A percentile compares a stretch with the other conserved stretches of the same genome.
phyloP scores from a whole-genome alignment of 2,113 vertebrate genomes.

The Cyrtonyx montezumae region DNA sequence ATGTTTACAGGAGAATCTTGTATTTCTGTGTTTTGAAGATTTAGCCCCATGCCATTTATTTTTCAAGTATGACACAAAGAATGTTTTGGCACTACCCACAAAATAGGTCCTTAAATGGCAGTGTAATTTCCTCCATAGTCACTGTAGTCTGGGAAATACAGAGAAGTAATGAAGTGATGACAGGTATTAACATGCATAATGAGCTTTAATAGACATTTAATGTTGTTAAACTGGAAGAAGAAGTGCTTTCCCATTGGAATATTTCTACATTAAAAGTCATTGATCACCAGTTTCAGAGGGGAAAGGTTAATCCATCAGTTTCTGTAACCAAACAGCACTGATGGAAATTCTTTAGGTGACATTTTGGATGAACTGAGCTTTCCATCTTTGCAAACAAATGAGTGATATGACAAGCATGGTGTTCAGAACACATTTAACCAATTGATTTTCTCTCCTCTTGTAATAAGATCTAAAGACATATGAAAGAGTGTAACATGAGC shows the following conservation, averaged over 20 bases:
- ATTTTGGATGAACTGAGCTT: slow-evolving; percentile 87
- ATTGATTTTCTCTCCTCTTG: slow-evolving; percentile 97
- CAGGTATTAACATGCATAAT: slow-evolving; percentile 84
- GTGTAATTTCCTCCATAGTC: slow-evolving; percentile 56
- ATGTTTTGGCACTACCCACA: slow-evolving; percentile 27
- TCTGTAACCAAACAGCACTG: slow-evolving; percentile 81
- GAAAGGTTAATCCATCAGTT: slow-evolving; percentile 93
- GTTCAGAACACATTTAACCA: slow-evolving; percentile 92
- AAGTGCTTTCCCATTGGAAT: slow-evolving; percentile 78
- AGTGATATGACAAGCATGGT: slow-evolving; percentile 96
- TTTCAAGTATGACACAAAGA: slow-evolving; percentile 32
- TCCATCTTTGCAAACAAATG: slow-evolving; percentile 92
- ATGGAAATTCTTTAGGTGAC: slow-evolving; percentile 90
- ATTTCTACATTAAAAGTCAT: slow-evolving; percentile 82
- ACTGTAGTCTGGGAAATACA: slow-evolving; percentile 56
- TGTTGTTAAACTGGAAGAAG: slow-evolving; percentile 77
- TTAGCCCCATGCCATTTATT: slow-evolving; percentile 58
- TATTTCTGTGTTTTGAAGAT: slow-evolving; percentile 32
- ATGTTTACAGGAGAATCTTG: background rate
- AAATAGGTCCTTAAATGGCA: slow-evolving; percentile 44
- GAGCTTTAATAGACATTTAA: slow-evolving; percentile 80
- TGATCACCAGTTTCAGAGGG: slow-evolving; percentile 89
- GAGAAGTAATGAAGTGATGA: slow-evolving; percentile 80
- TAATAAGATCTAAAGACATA: slow-evolving; percentile 97
- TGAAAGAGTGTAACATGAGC: slow-evolving; percentile 80